Percentiles rank a stretch among this genome's conserved stretches.
Conservation (phyloP, 2,797 vertebrate genomes). For the Coccyzus lansbergi region DNA sequence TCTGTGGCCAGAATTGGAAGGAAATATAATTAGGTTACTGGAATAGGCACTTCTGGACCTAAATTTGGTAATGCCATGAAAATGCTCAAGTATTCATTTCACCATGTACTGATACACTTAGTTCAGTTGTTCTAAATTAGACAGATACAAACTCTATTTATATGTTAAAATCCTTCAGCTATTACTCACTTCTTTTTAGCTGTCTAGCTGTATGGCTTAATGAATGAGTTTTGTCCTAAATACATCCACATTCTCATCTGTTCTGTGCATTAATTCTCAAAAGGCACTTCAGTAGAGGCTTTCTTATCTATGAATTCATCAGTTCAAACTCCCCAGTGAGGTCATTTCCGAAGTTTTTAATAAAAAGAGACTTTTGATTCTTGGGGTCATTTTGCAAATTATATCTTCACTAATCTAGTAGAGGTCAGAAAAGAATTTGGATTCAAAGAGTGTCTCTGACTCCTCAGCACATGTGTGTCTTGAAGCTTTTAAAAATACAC, state of each 20-base stretch:
- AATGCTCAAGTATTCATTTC: background rate
- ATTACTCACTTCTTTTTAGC: background rate
- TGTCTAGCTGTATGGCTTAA: background rate
- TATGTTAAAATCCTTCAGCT: background rate
- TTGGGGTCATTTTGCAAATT: conserved; percentile 45
- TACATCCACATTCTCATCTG: background rate
- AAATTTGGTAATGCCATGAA: background rate
- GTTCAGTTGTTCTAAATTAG: background rate
- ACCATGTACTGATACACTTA: background rate
- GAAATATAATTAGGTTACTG: background rate
- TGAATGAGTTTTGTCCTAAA: conserved; percentile 26
- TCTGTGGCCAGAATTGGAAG: background rate
- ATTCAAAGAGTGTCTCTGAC: conserved; percentile 45
- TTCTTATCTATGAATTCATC: conserved; percentile 58
- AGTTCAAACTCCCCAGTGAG: conserved; percentile 40
- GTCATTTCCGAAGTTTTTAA: conserved; percentile 59
- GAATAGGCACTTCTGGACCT: background rate
- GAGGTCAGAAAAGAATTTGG: conserved; percentile 43
- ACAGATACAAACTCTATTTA: background rate
- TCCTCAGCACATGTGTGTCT: conserved; percentile 37
- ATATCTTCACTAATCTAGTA: conserved; percentile 47
- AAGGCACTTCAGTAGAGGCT: conserved; percentile 16
- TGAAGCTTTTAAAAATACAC: conserved; percentile 51
- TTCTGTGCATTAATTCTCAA: conserved; percentile 45
- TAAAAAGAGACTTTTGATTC: conserved; percentile 57